Conservation (phyloP, 2,888 invertebrate genomes). For the Amblyjoppa proteus region DNA sequence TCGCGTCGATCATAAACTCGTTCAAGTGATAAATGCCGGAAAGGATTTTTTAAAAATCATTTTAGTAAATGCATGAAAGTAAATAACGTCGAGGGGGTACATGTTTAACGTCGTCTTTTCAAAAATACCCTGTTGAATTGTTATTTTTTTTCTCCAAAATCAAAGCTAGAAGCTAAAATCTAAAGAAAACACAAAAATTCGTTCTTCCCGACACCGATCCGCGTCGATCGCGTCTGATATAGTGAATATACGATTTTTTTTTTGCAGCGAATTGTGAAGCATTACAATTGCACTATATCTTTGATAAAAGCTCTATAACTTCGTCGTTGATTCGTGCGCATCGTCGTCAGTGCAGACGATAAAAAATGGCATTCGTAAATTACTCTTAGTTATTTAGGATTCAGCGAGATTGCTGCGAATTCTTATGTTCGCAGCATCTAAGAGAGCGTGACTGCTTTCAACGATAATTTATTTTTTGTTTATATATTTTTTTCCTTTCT, state of each 20-base stretch:
- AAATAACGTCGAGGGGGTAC: slow-evolving; percentile 46
- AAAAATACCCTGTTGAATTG: slow-evolving; percentile 64
- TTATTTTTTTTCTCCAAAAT: slow-evolving; percentile 29
- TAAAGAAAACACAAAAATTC: slow-evolving; percentile 12
- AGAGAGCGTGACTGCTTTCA: slow-evolving; percentile 22
- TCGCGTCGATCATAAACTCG: slow-evolving; percentile 16
- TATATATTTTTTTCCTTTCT: background rate
- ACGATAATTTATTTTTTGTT: background rate
- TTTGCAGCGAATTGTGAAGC: slow-evolving; percentile 29
- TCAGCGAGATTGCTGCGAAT: slow-evolving; percentile 5
- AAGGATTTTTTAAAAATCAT: background rate
- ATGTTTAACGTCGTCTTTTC: slow-evolving; percentile 44
- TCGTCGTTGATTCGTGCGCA: slow-evolving; percentile 15
- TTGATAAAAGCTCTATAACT: slow-evolving; percentile 59
- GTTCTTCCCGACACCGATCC: background rate
- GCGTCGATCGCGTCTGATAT: slow-evolving; percentile 17
- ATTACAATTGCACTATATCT: slow-evolving; percentile 47
- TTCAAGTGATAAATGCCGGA: slow-evolving; percentile 23
- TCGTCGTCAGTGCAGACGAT: slow-evolving; percentile 8
- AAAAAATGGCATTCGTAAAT: slow-evolving; percentile 18
- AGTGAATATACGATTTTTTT: slow-evolving; percentile 12
- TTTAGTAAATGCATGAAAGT: slow-evolving; percentile 29
- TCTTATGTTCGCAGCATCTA: slow-evolving; percentile 16
- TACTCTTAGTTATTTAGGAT: background rate
- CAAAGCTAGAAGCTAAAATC: slow-evolving; percentile 28